Base-by-base conservation (phyloP, 2,113 vertebrate species). In the Ancistrus triradiatus region DNA sequence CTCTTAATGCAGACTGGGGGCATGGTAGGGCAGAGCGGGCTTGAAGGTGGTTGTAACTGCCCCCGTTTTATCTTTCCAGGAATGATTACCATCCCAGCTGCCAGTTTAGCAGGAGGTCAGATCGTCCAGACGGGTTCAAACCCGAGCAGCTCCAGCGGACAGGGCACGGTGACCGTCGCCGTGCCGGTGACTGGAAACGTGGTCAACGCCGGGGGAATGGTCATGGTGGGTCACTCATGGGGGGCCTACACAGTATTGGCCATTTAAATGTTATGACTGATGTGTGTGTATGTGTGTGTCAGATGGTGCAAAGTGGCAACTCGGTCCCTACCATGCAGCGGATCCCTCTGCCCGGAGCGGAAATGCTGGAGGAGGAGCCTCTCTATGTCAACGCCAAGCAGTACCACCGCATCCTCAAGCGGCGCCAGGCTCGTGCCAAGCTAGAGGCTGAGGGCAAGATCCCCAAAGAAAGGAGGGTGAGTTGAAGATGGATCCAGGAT, bases 41-140 rank as follows among this genome's bases (percentile, higher is more conserved):
- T n/a, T n/a, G n/a, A n/a, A n/a, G n/a, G n/a, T n/a, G n/a, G n/a
- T n/a, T 4, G 5, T 7, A 15, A 8, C 6, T 18, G 13, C 13
- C 22, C 4, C 24, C 19, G 2, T 37, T 55, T 21, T 3, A 21
- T n/a, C 80, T 86, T 87, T 85, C 79, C 89, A 95, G 95, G 96
- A 89, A 97, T 99, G 95, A 98, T 99, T 87, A 98, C 96, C 76
- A 99, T 99, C 70, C 96, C 95, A 65, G 95, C 96, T 73, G 89
- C 92, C 79, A 96, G 93, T 77, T 81, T 99, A 86, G 93, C 96
- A 59, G 95, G 95, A 56, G 94, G 94, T 5, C 96, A 99, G 77
- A 98, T 99, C 64, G 93, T 99, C 46, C 96, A 99, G 79, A 88
- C 96, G 0, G 91, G 92, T 80, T 84, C 90, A 78, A 97, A 90